These are phyloP conservation scores for Chloroceryle aenea DNA, from an alignment of 2,113 vertebrate species.

Conservation along the genomic window DNA sequence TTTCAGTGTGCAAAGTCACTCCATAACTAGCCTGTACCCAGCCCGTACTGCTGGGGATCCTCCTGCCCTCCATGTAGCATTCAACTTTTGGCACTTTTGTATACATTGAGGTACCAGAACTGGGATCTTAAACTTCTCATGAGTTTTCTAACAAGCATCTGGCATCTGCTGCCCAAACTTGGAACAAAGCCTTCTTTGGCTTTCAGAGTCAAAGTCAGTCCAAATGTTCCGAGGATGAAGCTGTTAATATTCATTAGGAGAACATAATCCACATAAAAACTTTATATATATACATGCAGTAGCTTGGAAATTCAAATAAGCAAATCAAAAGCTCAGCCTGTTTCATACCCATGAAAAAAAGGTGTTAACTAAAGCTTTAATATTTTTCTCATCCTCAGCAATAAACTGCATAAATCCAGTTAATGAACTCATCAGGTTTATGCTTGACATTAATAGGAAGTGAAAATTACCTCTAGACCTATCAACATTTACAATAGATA, in stretches of 20 bases:
- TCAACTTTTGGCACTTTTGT: not conserved
- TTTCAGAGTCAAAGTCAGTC: not conserved
- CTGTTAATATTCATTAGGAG: not conserved
- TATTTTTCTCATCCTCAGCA: constrained; percentile 45
- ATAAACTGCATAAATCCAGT: constrained; percentile 13
- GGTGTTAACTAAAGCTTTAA: constrained; percentile 2
- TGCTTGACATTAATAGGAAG: constrained; percentile 39
- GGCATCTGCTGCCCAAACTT: not conserved
- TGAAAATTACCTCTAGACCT: constrained; percentile 54
- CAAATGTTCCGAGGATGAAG: not conserved
- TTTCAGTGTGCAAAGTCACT: fast-evolving
- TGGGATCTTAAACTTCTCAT: not conserved
- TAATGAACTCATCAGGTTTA: constrained; percentile 49
- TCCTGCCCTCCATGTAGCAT: fast-evolving
- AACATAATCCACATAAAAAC: not conserved
- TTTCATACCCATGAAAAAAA: not conserved
- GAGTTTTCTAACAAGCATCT: not conserved
- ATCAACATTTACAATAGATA: not conserved
- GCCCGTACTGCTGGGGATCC: not conserved
- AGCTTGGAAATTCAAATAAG: constrained; percentile 14
- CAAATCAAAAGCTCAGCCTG: constrained; percentile 28
- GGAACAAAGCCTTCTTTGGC: not conserved
- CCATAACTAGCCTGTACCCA: not conserved
- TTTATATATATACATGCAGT: not conserved
- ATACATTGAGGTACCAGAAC: not conserved